Base-by-base conservation (phyloP, 2,797 vertebrate species). In the Enteromius paludinosus region DNA sequence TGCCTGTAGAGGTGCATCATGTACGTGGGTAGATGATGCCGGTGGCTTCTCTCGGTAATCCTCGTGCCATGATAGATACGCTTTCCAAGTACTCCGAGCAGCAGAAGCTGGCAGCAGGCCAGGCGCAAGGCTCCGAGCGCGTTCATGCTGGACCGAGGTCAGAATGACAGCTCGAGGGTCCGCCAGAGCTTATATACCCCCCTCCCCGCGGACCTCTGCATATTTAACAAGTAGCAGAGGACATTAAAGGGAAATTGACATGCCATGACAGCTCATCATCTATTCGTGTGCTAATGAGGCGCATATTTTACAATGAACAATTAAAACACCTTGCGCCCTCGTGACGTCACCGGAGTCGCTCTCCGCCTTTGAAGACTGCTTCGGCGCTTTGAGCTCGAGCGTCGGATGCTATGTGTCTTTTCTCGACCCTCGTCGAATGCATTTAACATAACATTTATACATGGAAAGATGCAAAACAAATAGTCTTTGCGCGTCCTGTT, bases 1-100 rank as follows among this genome's bases (percentile, higher is more conserved):
- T 93, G 94, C 87, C 92, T 89, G 87, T 95, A 96, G 25, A 96
- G 94, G 5, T 93, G 92, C 91, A 95, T 91, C 94, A 96, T 96
- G 61, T 95, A 95, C 2, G 91, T 90, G 0, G 95, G 94, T 74
- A 94, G 89, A 82, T 92, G 90, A 38, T 91, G 45, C 6, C 87
- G 91, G 9, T 85, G 66, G 0, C 88, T 35, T n/a, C 91, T 86
- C 3, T 92, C 87, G 86, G 41, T 6, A 0, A 18, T 70, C 49
- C 87, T 52, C 30, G 78, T 38, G 75, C 89, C 90, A 18, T 91
- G 87, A 17, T 43, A 79, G 62, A 30, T 30, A 0, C 85, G 89
- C 1, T 76, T 28, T 56, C 88, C 92, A 4, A 87, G 90, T 0
- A 74, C 90, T 79, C 89, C 88, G 38, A 90, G 82, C 47, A 93